Evolutionary conservation across 2,888 invertebrate species (phyloP), one percentile per base, ranked within the genome.

Genomic region (Acanthococcus lagerstroemiae): DNA sequence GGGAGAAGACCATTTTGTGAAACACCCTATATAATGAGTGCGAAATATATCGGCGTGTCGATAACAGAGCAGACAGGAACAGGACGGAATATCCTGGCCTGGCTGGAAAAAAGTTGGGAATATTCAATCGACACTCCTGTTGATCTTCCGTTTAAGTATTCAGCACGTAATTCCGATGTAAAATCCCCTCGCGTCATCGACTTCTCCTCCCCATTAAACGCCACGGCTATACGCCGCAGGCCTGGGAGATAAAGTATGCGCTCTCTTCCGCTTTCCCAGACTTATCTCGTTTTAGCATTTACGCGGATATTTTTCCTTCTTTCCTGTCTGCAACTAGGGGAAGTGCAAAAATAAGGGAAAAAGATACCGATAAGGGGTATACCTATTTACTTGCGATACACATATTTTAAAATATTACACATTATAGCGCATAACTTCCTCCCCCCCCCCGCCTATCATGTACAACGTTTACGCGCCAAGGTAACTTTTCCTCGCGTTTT

Each of bases 61-160:
- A 37, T 15, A 37, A 37, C 2, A 37, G n/a, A 37, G 37, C n/a
- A 1, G 37, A 3, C 2, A 37, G 37, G 37, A 2, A 37, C n/a
- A n/a, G n/a, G n/a, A n/a, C n/a, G n/a, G n/a, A n/a, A n/a, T n/a
- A n/a, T n/a, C n/a, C n/a, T n/a, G n/a, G n/a, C n/a, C n/a, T n/a
- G n/a, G n/a, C n/a, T 3, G 37, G 12, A n/a, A 3, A n/a, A n/a
- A 37, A 37, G 37, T 37, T 37, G 37, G 5, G 30, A 61, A 61
- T 52, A 61, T 61, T 61, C 61, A 61, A 61, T 61, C 24, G 61
- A 61, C n/a, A n/a, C 61, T 61, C 61, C 61, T 61, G 61, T 61
- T 61, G 61, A 61, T 61, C 50, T 52, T 22, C 52, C 61, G 61
- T 61, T 61, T 61, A 61, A 26, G 61, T 61, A 61, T 61, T 61